A percentile compares a stretch with the other conserved stretches of the same genome.
Evolutionary conservation across 30 jellyfish, hydroid and myxozoan genomes (phyloP).

Genomic region (Turritopsis dohrnii): DNA sequence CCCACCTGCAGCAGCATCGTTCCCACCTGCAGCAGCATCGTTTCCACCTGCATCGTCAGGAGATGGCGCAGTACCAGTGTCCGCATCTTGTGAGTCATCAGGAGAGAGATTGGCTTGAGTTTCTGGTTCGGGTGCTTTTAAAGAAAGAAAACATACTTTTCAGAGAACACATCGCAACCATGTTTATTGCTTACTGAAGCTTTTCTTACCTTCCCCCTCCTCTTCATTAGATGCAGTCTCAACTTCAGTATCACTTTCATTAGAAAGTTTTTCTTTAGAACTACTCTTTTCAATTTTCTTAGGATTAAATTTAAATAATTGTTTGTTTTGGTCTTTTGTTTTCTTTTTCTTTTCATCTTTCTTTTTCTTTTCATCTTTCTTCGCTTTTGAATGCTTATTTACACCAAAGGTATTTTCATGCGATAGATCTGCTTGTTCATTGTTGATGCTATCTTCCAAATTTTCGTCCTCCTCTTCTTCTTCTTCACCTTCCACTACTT

Average conservation of each 20-base stretch:
- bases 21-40: constrained; percentile 1
- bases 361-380: not conserved
- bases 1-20: constrained; percentile 5
- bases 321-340: not conserved
- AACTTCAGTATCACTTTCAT: constrained; percentile 7
- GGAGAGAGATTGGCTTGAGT: constrained; percentile 11
- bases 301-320: constrained; percentile 5
- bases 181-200: too few species aligned
- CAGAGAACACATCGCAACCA: not conserved
- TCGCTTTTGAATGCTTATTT: not conserved
- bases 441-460: constrained; percentile 2
- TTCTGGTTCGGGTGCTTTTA: constrained; percentile 22
- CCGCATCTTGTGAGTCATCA: constrained; percentile 9
- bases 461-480: constrained; percentile 4
- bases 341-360: constrained; percentile 6
- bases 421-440: not conserved
- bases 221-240: not conserved
- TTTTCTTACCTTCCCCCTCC: not conserved
- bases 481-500: not conserved
- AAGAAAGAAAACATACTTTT: not conserved
- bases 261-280: not conserved
- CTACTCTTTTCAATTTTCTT: not conserved
- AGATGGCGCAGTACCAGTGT: not conserved
- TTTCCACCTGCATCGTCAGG: constrained; percentile 8
- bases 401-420: not conserved